phyloP scores from a whole-genome alignment of 2,797 vertebrate genomes.

The Clarias platycephalus region DNA sequence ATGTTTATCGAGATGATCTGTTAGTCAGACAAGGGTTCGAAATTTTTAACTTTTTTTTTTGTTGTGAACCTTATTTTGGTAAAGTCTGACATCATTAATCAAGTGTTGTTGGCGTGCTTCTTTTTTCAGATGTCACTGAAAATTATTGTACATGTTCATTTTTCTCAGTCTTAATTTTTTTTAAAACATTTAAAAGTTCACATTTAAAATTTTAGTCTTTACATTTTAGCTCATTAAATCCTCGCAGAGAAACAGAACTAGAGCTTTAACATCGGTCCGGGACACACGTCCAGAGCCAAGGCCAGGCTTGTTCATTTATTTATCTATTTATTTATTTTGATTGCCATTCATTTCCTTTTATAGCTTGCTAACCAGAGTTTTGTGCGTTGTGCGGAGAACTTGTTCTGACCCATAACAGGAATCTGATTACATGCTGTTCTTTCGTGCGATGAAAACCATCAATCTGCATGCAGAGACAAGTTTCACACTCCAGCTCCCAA shows the following conservation, averaged over 20 bases:
- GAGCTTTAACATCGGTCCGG: not conserved
- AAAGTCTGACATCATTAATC: not conserved
- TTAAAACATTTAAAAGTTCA: too few relatives aligned
- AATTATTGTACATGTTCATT: not conserved
- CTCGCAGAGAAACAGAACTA: not conserved
- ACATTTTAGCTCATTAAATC: not conserved
- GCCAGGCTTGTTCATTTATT: not conserved
- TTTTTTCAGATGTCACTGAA: not conserved
- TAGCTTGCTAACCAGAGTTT: not conserved
- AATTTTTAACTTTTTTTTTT: too few relatives aligned
- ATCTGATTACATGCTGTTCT: constrained; percentile 6
- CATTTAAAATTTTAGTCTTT: too few relatives aligned
- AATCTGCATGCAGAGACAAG: constrained; percentile 21
- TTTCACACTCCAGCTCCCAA: not conserved
- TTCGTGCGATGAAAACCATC: constrained; percentile 29
- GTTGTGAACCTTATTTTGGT: not conserved
- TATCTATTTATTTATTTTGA: not conserved
- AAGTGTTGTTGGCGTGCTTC: not conserved
- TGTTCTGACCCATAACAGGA: not conserved
- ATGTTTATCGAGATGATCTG: not conserved
- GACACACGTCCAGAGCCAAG: not conserved
- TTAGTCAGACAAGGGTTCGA: not conserved
- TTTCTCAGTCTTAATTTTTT: too few relatives aligned
- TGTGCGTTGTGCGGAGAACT: not conserved
- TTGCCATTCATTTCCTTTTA: not conserved